phyloP scores from a whole-genome alignment of 2,888 invertebrate genomes.

The Thecocarcelia acutangulata region DNA sequence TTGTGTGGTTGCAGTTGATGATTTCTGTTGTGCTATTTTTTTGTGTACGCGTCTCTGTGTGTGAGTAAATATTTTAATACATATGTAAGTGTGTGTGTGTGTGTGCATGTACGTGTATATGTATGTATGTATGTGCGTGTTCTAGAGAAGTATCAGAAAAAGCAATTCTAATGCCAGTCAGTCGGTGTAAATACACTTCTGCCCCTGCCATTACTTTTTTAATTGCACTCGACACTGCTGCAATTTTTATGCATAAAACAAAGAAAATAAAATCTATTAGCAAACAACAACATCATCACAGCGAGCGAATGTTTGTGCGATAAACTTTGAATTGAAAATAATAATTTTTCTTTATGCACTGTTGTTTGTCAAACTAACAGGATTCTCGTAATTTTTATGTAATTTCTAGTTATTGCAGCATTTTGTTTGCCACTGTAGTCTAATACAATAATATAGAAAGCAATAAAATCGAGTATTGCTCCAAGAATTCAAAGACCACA shows the following conservation, averaged over 20 bases:
- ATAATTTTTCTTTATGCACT: conserved; percentile 28
- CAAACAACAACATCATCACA: conserved; percentile 29
- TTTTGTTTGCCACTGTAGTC: conserved; percentile 42
- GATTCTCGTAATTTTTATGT: conserved; percentile 32
- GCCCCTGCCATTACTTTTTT: conserved; percentile 67
- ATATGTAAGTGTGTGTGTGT: background rate
- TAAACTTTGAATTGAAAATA: conserved; percentile 40
- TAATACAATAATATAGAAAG: conserved; percentile 16
- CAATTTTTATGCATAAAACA: conserved; percentile 41
- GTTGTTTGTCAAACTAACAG: conserved; percentile 29
- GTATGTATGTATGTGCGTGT: background rate
- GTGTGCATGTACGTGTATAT: no score
- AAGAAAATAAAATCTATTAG: conserved; percentile 26
- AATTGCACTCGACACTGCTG: conserved; percentile 68
- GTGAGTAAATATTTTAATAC: no score
- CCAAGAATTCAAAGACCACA: no score
- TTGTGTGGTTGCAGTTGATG: conserved; percentile 46
- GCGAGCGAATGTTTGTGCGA: conserved; percentile 24
- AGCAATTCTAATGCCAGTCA: conserved; percentile 55
- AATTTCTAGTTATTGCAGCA: conserved; percentile 17
- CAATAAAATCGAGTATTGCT: background rate
- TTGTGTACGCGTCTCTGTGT: conserved; percentile 16
- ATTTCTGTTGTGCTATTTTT: conserved; percentile 50
- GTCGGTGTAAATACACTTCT: conserved; percentile 67
- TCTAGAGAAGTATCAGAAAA: conserved; percentile 35